A percentile compares a stretch with the other conserved stretches of the same genome.
Evolutionary conservation across 2,113 vertebrate genomes (phyloP).

Genomic region (Pituophis catenifer): DNA sequence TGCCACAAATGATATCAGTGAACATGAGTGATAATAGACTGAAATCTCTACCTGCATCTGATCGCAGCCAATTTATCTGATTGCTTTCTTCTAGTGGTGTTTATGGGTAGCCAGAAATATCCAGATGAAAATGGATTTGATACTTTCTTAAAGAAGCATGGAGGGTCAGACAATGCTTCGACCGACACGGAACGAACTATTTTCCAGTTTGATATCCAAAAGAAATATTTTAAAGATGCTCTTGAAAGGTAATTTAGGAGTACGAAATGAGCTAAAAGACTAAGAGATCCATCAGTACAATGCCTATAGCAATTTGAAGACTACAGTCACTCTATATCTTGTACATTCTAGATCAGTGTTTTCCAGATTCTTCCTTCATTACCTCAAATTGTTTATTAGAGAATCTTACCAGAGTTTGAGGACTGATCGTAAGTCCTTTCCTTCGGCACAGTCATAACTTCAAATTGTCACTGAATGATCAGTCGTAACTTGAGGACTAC

Average conservation of each 20-base stretch:
- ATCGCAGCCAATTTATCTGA: neutral
- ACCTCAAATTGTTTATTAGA: neutral
- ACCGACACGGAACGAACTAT: constrained; percentile 94
- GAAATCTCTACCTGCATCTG: accelerated
- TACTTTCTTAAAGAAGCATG: constrained; percentile 92
- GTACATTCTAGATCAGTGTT: neutral
- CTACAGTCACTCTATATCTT: neutral
- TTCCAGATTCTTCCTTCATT: neutral
- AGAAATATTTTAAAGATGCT: constrained; percentile 89
- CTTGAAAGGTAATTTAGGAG: constrained; percentile 83
- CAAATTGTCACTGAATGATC: neutral
- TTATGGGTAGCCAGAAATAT: constrained; percentile 97
- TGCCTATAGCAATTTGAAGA: neutral
- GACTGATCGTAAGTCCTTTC: neutral
- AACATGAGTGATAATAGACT: neutral
- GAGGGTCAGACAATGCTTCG: constrained; percentile 92
- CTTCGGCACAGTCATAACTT: neutral
- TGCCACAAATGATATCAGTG: neutral
- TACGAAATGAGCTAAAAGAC: neutral
- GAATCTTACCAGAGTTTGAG: neutral
- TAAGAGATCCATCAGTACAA: neutral
- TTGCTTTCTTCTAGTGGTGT: constrained; percentile 85
- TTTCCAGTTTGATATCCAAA: constrained; percentile 95
- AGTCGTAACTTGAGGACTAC: neutral
- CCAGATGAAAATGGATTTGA: constrained; percentile 97